Base-by-base conservation (phyloP, 2,888 invertebrate species). In the Villa cingulata region DNA sequence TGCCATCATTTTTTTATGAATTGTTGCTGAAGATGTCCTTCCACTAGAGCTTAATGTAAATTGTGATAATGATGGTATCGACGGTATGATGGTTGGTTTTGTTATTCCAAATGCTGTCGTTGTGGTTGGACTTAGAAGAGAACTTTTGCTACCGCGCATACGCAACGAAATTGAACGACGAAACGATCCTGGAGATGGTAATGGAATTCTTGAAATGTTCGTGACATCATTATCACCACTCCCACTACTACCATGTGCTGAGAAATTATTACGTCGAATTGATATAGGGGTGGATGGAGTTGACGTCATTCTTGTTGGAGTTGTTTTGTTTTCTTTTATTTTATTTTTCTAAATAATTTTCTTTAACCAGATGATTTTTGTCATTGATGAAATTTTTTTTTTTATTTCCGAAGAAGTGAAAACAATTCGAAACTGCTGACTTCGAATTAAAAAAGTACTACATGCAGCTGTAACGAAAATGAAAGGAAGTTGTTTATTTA, bases 101-200 rank as follows among this genome's bases (percentile, higher is more conserved):
- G 23, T 23, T 23, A 23, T 23, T 23, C 23, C 23, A 6, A 7
- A 23, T 32, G 29, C 9, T 32, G 29, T 4, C 2, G 39, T 7
- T 32, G 27, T 34, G 15, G 23, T 41, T 36, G 39, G 56, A 54
- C 48, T 56, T 53, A 51, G 57, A 50, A 49, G 56, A 50, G 51
- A 63, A 57, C 70, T 77, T 53, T 65, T 62, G 46, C 60, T 77
- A 61, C 77, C 78, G 68, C 80, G 80, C 76, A 81, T 63, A 62
- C 81, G 78, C 76, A 81, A 65, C 65, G 81, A 80, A 48, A 74
- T 72, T 57, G 80, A 75, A 63, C 81, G 78, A 54, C 76, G 76
- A 65, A 82, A 75, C 60, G 68, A 57, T 29, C 56, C 56, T 44
- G 57, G 53, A 16, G 58, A 53, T 20, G 57, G 57, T 45, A 56